Base-by-base conservation (phyloP, 2,888 invertebrate species). In the Mesorhabditis sp. region DNA sequence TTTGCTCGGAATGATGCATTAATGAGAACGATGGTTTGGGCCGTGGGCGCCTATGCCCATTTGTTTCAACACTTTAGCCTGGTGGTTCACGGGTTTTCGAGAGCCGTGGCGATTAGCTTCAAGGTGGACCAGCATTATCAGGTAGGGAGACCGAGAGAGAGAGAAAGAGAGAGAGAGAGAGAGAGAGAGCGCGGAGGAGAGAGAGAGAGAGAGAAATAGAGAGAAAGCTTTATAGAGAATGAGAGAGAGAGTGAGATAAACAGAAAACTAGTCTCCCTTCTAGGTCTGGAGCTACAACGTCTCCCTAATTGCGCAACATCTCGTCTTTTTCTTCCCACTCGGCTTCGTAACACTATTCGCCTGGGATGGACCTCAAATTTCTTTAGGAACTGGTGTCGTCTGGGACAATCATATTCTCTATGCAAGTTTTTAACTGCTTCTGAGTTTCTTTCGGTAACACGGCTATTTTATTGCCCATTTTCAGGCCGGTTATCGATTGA, bases 331-430 rank as follows among this genome's bases (percentile, higher is more conserved):
- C n/a, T 50, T 50, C 58, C 58, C 58, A n/a, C 10, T 50, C 10
- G 58, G 10, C n/a, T 50, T 50, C 58, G 58, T 50, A 13, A n/a
- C 58, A 10, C 10, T 50, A 13, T 50, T 50, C n/a, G 58, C 58
- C 58, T 13, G 10, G 10, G 58, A 50, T 50, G 58, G 58, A 10
- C 58, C 58, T 13, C 10, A 50, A n/a, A 50, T 50, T n/a, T 13
- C 58, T n/a, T 50, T 13, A 13, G 58, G 58, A n/a, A 50, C 7
- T 13, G n/a, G 10, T 10, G n/a, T 50, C 10, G 58, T 50, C 58
- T 50, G 58, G 58, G n/a, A 50, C n/a, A 50, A 50, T 50, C 58
- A n/a, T 10, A 50, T 50, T 13, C 58, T 50, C n/a, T 50, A 50
- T n/a, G 58, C n/a, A n/a, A 50, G 58, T 50, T 50, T 2, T 10